Evolutionary conservation across 2,888 invertebrate species (phyloP).

Genomic region (Dendrolimus houi): DNA sequence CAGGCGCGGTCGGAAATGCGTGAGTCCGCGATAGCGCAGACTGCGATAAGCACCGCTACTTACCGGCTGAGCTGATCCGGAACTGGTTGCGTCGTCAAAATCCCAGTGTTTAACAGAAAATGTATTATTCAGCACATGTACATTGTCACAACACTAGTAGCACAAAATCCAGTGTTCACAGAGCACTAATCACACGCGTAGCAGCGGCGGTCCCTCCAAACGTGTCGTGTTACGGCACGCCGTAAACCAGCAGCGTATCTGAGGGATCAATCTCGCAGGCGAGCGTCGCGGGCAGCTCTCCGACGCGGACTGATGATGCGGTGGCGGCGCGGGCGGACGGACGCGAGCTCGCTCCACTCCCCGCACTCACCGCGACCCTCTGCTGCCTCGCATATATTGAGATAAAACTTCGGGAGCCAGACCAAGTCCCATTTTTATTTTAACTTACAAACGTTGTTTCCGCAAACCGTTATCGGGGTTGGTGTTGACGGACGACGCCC

Average conservation of each 20-base stretch:
- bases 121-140: conserved; percentile 59
- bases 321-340: conserved; percentile 68
- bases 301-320: conserved; percentile 71
- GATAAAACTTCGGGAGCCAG: conserved; percentile 70
- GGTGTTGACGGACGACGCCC: conserved; percentile 30
- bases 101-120: conserved; percentile 49
- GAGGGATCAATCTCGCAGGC: conserved; percentile 69
- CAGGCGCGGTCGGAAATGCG: conserved; percentile 76
- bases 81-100: conserved; percentile 68
- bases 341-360: conserved; percentile 51
- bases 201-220: conserved; percentile 72
- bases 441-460: conserved; percentile 50
- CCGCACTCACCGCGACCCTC: conserved; percentile 28
- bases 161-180: conserved; percentile 68
- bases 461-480: conserved; percentile 56
- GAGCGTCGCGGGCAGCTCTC: conserved; percentile 68
- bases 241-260: conserved; percentile 77
- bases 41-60: conserved; percentile 73
- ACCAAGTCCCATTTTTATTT: conserved; percentile 66
- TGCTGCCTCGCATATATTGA: conserved; percentile 51
- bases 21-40: conserved; percentile 70
- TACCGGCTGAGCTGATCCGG: conserved; percentile 74
- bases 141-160: conserved; percentile 66
- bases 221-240: conserved; percentile 75
- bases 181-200: conserved; percentile 67